Base-by-base conservation (phyloP, 2,113 vertebrate species). In the Brachirus orientalis region DNA sequence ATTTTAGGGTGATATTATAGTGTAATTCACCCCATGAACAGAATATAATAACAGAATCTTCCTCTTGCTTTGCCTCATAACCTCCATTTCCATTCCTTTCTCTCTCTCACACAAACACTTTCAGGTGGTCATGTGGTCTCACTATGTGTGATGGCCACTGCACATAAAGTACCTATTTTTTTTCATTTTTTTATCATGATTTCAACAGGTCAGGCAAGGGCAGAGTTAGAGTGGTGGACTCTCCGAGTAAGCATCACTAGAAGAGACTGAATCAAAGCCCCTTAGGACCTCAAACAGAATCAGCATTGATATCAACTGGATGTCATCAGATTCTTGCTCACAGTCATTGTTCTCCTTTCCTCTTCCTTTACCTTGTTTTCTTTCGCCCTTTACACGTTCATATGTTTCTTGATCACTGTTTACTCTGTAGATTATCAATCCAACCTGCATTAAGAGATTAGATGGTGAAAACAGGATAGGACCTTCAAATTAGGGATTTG, bases 181-280 rank as follows among this genome's bases (percentile, higher is more conserved):
- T 76, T 82, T 85, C 76, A 63, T 11, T 56, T 68, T 79, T 75
- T 70, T 76, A 84, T 85, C 76, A 63, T 11, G 58, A 44, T 80
- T 75, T 43, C 47, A 77, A 79, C 54, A 38, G 75, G 47, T 35
- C 51, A 60, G 61, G 60, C 22, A 72, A 72, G 50, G 72, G 72
- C 53, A 66, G 1, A 9, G 41, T 17, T 59, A 53, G 78, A 62
- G 53, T 44, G 19, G 4, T 47, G 58, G 53, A 68, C 28, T 62
- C 20, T 43, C 20, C 6, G 17, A 60, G 14, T 17, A 78, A 76
- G 69, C 38, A 75, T 76, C 72, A 77, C 59, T 13, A 0, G 0
- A 50, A 58, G 60, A 77, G 62, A 69, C 50, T 60, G 69, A 67
- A 52, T 20, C 57, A 51, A 63, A 83, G 52, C 66, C 73, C 59